Evolutionary conservation across 2,888 invertebrate species (phyloP), one percentile per base, ranked within the genome.

Genomic region (Eretmocerus hayati): DNA sequence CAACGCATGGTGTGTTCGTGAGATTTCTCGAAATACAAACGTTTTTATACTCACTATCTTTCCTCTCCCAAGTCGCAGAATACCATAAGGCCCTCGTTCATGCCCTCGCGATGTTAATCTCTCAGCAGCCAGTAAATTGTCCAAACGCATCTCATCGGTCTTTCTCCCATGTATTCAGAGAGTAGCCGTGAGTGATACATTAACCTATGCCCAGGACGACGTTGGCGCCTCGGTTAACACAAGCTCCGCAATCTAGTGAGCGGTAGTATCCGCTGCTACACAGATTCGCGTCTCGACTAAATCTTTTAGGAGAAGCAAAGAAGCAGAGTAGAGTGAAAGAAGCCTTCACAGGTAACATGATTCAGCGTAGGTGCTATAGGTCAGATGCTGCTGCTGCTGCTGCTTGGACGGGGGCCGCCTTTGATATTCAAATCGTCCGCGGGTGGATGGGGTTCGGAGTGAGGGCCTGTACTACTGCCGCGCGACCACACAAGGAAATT

Each of bases 351-450:
- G 67, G 70, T 69, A 70, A 70, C 68, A 68, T 67, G 70, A 69
- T 70, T 70, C 70, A 69, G 62, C 65, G n/a, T n/a, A n/a, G 52
- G 69, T 69, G 70, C 69, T 70, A 67, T 69, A 70, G 70, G 70
- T 70, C 70, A 69, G 69, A 69, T 67, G 38, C 21, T 3, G 2
- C 19, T 20, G 37, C 11, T 16, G 39, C 40, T n/a, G n/a, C n/a
- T n/a, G n/a, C n/a, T n/a, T n/a, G n/a, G n/a, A n/a, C 46, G 64
- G 68, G 66, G 67, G 67, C 69, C 69, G 69, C 70, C 70, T 70
- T 70, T 70, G 70, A 70, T 69, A 69, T 70, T 70, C 67, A 70
- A 70, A 70, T 70, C 67, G 32, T 11, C 35, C 26, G 33, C 45
- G 18, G 21, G 38, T n/a, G n/a, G n/a, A n/a, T n/a, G n/a, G n/a